Evolutionary conservation across 2,888 invertebrate genomes (phyloP).

Genomic region (Lissocephala sabroskyi): DNA sequence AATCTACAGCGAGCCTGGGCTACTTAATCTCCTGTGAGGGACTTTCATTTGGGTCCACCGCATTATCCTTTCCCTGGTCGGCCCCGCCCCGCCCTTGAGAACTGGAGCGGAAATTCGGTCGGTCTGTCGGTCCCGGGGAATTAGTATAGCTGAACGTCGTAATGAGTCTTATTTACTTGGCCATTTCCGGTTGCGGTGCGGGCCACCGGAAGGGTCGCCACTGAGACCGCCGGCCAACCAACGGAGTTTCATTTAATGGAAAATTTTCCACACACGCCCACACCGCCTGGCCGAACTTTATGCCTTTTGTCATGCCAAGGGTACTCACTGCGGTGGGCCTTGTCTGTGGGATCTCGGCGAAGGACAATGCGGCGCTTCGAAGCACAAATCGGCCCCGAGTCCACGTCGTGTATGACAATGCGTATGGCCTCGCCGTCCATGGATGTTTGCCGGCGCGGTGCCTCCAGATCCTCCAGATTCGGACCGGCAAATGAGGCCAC

Average conservation of each 20-base stretch:
- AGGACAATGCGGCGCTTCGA: constrained; percentile 83
- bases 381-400: constrained; percentile 79
- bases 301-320: neutral
- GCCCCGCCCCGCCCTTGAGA: no score
- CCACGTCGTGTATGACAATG: constrained; percentile 94
- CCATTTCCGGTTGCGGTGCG: constrained; percentile 44
- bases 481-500: constrained; percentile 72
- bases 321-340: constrained; percentile 88
- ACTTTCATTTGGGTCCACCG: neutral
- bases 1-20: no score
- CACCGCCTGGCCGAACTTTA: no score
- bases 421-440: constrained; percentile 93
- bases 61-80: no score
- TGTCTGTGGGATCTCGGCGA: constrained; percentile 85
- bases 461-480: constrained; percentile 77
- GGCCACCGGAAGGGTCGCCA: constrained; percentile 16
- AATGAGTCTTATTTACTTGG: constrained; percentile 63
- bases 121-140: constrained; percentile 26
- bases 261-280: no score
- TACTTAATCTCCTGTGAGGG: no score
- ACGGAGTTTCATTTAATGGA: no score
- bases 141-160: constrained; percentile 58
- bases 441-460: constrained; percentile 84
- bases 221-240: constrained; percentile 4
- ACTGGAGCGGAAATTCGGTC: neutral